Base-by-base conservation (phyloP, 2,113 vertebrate genomes). In the Crypturellus undulatus region DNA sequence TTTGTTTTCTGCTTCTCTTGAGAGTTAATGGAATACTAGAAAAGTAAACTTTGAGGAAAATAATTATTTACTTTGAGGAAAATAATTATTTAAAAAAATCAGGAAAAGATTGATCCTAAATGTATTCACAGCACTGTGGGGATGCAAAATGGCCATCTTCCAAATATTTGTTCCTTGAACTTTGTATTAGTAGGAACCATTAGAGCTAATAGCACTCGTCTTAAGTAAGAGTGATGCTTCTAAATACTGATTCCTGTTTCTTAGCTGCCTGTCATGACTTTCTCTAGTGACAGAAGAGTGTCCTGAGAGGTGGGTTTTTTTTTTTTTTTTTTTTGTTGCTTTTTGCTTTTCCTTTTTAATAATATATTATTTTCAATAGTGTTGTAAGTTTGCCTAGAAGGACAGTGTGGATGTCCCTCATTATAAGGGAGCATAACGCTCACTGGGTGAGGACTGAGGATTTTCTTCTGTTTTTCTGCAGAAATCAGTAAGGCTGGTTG, bases 401-500 rank as follows among this genome's bases (percentile, higher is more conserved):
- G 47, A 43, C n/a, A 62, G 4, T 7, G 17, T 11, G 16, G 38
- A 51, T 10, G 10, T 52, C n/a, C 14, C 20, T 82, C 20, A 16
- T 9, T n/a, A 5, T 67, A 52, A 51, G 30, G 51, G 25, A 56
- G 13, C 7, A 2, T 42, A 2, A 5, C 38, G 15, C 2, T 59
- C 11, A 1, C 0, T 1, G 12, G 30, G 65, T 15, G 14, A 32
- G 12, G 10, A 12, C 65, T 96, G 79, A 95, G 11, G 12, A 19
- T 34, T 77, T 76, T 24, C 20, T 51, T 79, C 17, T 45, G 42
- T 84, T 30, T 94, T 54, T 89, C 72, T 87, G 77, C 97, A 99
- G 99, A 99, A 99, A 96, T 98, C 99, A 1, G 98, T 99, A 83
- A 98, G 99, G 34, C 97, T 99, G 96, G 98, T 99, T 83, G 99